These are phyloP conservation scores for Muraenolepis orangiensis DNA, from an alignment of 2,797 vertebrate genomes.

Conservation along the genomic window DNA sequence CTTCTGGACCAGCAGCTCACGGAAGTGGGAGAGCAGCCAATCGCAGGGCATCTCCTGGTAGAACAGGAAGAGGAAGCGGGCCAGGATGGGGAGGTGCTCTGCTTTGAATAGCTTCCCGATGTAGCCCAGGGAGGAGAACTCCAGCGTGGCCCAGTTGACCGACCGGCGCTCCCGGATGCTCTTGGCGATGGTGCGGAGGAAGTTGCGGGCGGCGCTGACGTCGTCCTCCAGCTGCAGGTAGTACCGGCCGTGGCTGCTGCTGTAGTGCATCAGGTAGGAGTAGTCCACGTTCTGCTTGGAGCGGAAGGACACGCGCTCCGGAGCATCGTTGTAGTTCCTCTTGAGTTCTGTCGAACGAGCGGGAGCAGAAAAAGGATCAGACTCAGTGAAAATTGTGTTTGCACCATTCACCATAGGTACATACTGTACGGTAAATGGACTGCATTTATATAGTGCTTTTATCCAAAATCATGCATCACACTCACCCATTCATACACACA, in stretches of 20 bases:
- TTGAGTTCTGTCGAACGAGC: conserved; percentile 63
- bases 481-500: too few species aligned
- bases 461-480: too few species aligned
- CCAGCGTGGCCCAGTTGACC: conserved; percentile 77
- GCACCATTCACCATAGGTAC: too few species aligned
- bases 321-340: conserved; percentile 72
- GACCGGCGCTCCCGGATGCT: conserved; percentile 56
- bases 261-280: conserved; percentile 80
- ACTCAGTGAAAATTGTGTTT: too few species aligned
- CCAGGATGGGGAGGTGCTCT: conserved; percentile 72
- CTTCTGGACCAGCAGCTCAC: conserved; percentile 75
- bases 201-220: conserved; percentile 68
- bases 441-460: too few species aligned
- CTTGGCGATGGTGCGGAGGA: conserved; percentile 72
- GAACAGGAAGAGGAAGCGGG: conserved; percentile 83
- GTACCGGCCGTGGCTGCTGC: conserved; percentile 74
- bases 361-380: neutral
- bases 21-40: conserved; percentile 80
- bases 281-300: conserved; percentile 87
- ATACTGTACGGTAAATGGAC: too few species aligned
- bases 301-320: conserved; percentile 75
- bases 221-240: conserved; percentile 87
- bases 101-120: conserved; percentile 86
- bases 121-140: conserved; percentile 85
- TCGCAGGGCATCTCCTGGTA: conserved; percentile 86